Base-by-base conservation (phyloP, 2,797 vertebrate genomes). In the Diglossa cyanea region DNA sequence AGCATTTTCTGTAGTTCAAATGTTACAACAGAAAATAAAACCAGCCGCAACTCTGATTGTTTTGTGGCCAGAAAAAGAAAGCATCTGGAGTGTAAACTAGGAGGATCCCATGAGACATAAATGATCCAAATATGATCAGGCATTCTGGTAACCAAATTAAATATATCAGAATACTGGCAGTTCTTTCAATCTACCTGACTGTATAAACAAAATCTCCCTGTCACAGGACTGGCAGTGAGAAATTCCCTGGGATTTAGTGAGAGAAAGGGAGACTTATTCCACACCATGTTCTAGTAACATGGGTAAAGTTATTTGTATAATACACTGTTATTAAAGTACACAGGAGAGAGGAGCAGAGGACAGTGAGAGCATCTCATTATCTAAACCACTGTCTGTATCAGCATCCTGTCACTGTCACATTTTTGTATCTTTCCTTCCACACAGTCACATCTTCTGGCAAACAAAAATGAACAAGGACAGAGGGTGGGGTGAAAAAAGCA, bases 401-500 rank as follows among this genome's bases (percentile, higher is more conserved):
- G 51, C 35, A 53, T 39, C 28, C 11, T 76, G 31, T 75, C 50
- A 65, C 6, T 67, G 23, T 24, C 1, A 2, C 18, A 31, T 25
- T 66, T 85, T 85, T 8, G n/a, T 66, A 21, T 66, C 51, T 60
- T 87, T 54, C 19, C 24, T 76, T 76, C 45, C 8, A 67, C 11
- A n/a, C 1, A 31, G 25, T 39, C 48, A 70, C 19, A 3, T 77
- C 30, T 44, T 58, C 47, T 37, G 78, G n/a, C 18, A 83, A 93
- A 83, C 55, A 53, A 39, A 91, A 83, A 76, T 21, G 5, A 74
- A 58, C 35, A 86, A 79, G 51, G 55, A 75, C 66, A 78, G 37
- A 19, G 6, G 6, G 23, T 2, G 2, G 8, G 2, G 7, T 9
- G 1, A 3, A 8, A 23, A 48, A 31, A 31, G 0, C 24, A n/a